Conservation (phyloP, 1,140 invertebrate genomes). For the Archegozetes longisetosus region DNA sequence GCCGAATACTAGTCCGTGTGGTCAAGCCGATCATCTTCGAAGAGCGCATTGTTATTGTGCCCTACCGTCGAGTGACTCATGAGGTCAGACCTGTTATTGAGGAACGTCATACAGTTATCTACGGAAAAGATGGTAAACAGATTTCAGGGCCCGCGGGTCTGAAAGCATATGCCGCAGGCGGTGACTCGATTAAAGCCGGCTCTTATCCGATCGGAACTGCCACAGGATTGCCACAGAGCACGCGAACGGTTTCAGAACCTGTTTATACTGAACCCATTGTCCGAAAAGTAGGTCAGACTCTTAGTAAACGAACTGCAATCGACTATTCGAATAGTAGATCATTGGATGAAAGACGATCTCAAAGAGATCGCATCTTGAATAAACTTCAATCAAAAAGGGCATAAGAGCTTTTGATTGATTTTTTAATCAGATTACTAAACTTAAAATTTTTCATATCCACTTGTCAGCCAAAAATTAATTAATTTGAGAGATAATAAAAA, state of each 20-base stretch:
- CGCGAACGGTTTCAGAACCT: constrained; percentile 6
- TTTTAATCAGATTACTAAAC: too few species aligned
- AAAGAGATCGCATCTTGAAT: background rate
- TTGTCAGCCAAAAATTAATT: too few species aligned
- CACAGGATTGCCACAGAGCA: background rate
- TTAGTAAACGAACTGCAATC: background rate
- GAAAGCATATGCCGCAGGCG: background rate
- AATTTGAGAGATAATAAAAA: too few species aligned
- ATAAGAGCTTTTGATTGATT: too few species aligned
- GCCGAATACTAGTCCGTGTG: constrained; percentile 12
- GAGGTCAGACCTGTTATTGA: constrained; percentile 11
- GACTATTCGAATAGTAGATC: background rate
- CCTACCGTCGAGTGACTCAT: constrained; percentile 13
- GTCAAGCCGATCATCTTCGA: constrained; percentile 14
- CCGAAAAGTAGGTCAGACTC: constrained; percentile 4
- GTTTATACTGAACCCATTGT: constrained; percentile 12
- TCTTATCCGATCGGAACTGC: background rate
- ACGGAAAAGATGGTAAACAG: constrained; percentile 13
- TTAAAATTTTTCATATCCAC: too few species aligned
- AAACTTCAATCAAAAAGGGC: background rate
- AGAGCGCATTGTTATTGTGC: constrained; percentile 13
- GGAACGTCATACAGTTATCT: constrained; percentile 13
- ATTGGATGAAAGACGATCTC: background rate
- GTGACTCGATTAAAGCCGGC: constrained; percentile 3
- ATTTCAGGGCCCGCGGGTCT: constrained; percentile 4